Base-by-base conservation (phyloP, 2,888 invertebrate genomes). In the Caenorhabditis doughertyi region DNA sequence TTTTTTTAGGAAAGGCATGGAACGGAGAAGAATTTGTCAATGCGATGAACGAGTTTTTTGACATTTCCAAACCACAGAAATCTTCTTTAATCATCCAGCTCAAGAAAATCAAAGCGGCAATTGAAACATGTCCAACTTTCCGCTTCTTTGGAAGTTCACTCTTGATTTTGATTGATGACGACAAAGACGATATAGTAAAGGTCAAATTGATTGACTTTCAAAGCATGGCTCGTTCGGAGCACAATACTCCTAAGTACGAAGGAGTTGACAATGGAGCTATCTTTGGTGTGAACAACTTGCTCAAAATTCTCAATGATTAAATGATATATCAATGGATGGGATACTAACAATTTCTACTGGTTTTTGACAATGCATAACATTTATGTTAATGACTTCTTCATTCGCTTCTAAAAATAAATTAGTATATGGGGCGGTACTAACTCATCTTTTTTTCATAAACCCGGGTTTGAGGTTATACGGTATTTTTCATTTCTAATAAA, bases 131-230 rank as follows among this genome's bases (percentile, higher is more conserved):
- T n/a, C 18, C 47, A 7, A 9, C 23, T 16, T 47, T 49, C 2
- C 71, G 79, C 25, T 72, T 72, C 25, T 79, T 79, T 35, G 79
- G 79, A n/a, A 42, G 65, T 23, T 72, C 72, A 0, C 25, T 79
- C 1, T 58, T 79, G 8, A 23, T 65, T 8, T 16, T 60, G 1
- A 42, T 79, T n/a, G 79, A 79, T 5, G 56, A 72, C 21, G 44
- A 51, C 0, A n/a, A 11, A 13, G 67, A 68, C 0, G 21, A 21
- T 1, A n/a, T 13, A 2, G 76, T 76, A 35, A 67, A 51, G 27
- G 21, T 67, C 27, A 79, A 79, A n/a, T 42, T 79, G 5, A 79
- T 79, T 18, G 79, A 79, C 35, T 79, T 79, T n/a, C n/a, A 56
- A 3, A 72, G 65, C 39, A 72, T 67, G 65, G 79, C 79, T 16